Evolutionary conservation across 2,797 vertebrate genomes (phyloP).

Genomic region (Cercopithecus diana): DNA sequence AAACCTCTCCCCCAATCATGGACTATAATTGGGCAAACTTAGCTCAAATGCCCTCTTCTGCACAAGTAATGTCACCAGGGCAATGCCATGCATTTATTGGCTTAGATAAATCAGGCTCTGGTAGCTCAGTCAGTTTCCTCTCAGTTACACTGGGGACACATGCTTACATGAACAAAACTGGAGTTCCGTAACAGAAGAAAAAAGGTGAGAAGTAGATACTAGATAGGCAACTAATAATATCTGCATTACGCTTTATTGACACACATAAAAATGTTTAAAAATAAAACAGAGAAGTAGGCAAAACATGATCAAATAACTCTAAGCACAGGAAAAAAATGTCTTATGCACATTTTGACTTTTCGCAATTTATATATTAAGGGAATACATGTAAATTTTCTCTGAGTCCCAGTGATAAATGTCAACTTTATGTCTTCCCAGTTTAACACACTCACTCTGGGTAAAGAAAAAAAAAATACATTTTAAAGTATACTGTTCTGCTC

Average conservation of each 20-base stretch:
- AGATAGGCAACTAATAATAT: background rate
- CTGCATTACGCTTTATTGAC: background rate
- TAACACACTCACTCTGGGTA: background rate
- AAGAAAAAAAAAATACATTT: constrained; percentile 30
- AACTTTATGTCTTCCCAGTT: background rate
- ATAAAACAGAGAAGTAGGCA: background rate
- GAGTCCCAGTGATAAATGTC: background rate
- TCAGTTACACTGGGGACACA: background rate
- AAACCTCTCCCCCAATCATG: background rate
- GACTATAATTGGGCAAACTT: background rate
- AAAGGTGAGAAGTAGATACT: background rate
- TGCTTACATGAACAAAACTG: background rate
- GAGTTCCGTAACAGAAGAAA: background rate
- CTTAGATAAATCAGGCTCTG: background rate
- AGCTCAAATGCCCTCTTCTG: background rate
- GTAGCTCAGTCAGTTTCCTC: background rate
- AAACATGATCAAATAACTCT: background rate
- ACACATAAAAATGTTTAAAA: background rate
- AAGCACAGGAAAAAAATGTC: background rate
- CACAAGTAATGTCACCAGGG: background rate
- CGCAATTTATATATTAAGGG: constrained; percentile 7
- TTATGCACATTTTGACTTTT: background rate
- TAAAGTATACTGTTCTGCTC: background rate
- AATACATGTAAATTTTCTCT: background rate
- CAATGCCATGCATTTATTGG: background rate